Percentiles rank a stretch among this genome's conserved stretches.
Evolutionary conservation across 2,888 invertebrate species (phyloP).

Genomic region (Fragum sueziense): DNA sequence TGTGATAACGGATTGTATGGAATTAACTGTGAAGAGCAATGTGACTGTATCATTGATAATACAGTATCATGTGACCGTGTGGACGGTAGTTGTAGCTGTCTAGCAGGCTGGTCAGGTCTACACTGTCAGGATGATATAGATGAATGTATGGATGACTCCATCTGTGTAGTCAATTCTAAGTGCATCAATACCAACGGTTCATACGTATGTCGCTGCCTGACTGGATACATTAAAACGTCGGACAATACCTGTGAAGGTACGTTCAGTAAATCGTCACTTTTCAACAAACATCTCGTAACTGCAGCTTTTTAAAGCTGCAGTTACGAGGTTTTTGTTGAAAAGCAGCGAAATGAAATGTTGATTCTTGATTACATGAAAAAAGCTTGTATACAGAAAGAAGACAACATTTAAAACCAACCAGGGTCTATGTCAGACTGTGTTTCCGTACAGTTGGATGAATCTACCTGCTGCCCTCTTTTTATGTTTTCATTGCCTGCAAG

Average conservation of each 20-base stretch:
- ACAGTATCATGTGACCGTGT: neutral
- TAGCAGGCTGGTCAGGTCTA: constrained; percentile 4
- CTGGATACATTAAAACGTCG: neutral
- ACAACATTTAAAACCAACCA: too few relatives aligned
- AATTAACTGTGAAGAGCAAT: neutral
- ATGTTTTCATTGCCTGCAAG: too few relatives aligned
- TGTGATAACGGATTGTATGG: constrained; percentile 18
- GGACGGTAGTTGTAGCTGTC: constrained; percentile 9
- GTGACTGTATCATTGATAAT: constrained; percentile 2
- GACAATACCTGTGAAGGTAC: neutral
- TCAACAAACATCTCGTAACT: too few relatives aligned
- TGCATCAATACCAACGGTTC: constrained; percentile 5
- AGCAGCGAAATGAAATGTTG: too few relatives aligned
- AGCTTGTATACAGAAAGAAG: too few relatives aligned
- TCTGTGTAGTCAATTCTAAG: neutral
- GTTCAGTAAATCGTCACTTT: too few relatives aligned
- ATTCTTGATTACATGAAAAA: too few relatives aligned
- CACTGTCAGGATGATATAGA: constrained; percentile 13
- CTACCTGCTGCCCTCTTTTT: too few relatives aligned
- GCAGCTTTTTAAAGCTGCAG: too few relatives aligned
- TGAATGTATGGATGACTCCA: neutral
- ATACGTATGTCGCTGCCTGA: neutral
- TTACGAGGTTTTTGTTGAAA: too few relatives aligned
- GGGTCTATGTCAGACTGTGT: too few relatives aligned
- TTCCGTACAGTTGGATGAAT: too few relatives aligned